Conservation (phyloP, 2,888 invertebrate genomes). For the Cryptus viduatorius region DNA sequence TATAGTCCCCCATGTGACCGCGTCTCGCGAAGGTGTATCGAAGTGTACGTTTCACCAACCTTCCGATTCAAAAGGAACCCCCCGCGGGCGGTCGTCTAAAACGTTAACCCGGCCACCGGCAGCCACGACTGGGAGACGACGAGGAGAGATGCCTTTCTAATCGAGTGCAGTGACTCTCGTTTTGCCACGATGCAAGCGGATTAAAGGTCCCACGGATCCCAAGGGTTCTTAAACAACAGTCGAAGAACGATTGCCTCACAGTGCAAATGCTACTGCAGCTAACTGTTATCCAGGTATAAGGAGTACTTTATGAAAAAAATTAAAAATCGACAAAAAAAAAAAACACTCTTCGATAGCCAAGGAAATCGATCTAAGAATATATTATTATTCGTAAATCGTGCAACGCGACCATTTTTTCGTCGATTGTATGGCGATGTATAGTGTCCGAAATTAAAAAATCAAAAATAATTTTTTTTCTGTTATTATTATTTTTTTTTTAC, state of each 20-base stretch:
- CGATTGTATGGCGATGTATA: too few relatives aligned
- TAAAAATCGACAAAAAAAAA: conserved; percentile 39
- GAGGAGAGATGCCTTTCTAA: conserved; percentile 71
- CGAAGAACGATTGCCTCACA: too few relatives aligned
- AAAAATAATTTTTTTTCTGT: too few relatives aligned
- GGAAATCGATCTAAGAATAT: not conserved
- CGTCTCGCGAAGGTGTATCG: conserved; percentile 59
- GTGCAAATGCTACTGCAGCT: conserved; percentile 44
- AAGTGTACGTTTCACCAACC: not conserved
- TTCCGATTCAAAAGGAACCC: conserved; percentile 45
- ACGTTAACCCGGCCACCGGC: conserved; percentile 46
- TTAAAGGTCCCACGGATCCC: conserved; percentile 68
- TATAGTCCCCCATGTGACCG: conserved; percentile 51
- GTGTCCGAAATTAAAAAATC: too few relatives aligned
- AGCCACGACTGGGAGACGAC: conserved; percentile 28
- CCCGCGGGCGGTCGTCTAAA: conserved; percentile 52
- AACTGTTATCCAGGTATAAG: too few relatives aligned
- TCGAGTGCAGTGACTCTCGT: conserved; percentile 60
- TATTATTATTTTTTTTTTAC: too few relatives aligned
- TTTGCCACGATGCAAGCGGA: conserved; percentile 20
- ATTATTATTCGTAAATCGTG: conserved; percentile 64
- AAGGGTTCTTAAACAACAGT: conserved; percentile 45
- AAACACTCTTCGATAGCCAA: not conserved
- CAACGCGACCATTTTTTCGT: conserved; percentile 59
- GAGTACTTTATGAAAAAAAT: too few relatives aligned